Conservation (phyloP, 2,888 invertebrate genomes). For the Amaurobius ferox region DNA sequence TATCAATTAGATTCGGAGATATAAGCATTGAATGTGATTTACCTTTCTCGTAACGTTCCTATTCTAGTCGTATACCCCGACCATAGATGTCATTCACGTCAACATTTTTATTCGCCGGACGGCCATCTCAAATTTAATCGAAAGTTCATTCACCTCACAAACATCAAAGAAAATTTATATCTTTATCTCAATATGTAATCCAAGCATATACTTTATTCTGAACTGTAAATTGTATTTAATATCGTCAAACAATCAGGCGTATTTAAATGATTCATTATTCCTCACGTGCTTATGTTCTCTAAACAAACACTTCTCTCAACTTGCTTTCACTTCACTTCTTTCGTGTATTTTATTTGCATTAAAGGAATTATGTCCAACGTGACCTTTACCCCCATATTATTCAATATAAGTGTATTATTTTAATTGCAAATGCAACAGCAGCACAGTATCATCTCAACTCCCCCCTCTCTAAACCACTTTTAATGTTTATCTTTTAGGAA, state of each 20-base stretch:
- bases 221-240: not conserved
- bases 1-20: too few species aligned
- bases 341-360: not conserved
- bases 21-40: too few species aligned
- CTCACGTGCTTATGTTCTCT: not conserved
- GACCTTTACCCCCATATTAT: not conserved
- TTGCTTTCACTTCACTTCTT: not conserved
- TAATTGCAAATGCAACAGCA: not conserved
- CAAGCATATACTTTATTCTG: too few species aligned
- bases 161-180: too few species aligned
- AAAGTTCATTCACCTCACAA: too few species aligned
- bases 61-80: too few species aligned
- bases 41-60: too few species aligned
- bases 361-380: not conserved
- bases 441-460: not conserved
- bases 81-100: too few species aligned
- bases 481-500: not conserved
- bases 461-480: not conserved
- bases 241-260: not conserved
- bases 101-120: too few species aligned
- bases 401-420: not conserved
- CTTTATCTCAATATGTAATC: too few species aligned
- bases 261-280: not conserved
- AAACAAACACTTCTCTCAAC: not conserved
- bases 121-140: too few species aligned